phyloP scores from a whole-genome alignment of 2,797 vertebrate genomes.

The Phrynocephalus vlangalii region DNA sequence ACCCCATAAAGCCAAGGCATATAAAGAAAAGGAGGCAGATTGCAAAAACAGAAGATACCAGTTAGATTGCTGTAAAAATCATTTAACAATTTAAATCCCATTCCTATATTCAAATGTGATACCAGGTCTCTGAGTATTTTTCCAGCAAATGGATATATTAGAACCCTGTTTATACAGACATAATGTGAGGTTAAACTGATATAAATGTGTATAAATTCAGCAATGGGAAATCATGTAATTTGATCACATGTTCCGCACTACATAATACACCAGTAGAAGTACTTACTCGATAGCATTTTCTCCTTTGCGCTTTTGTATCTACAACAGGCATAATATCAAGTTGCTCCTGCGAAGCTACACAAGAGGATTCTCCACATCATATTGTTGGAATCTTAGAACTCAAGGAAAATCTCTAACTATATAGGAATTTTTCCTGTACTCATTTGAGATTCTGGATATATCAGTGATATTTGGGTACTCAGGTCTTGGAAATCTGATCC shows the following conservation, averaged over 20 bases:
- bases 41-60: neutral
- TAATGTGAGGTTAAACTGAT: no score
- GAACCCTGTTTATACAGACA: no score
- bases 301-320: no score
- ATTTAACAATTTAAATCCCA: slow-evolving; percentile 7
- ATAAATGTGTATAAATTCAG: no score
- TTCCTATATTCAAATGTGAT: neutral
- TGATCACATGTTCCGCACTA: no score
- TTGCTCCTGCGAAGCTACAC: no score
- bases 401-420: neutral
- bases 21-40: neutral
- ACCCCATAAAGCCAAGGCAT: neutral
- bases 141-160: neutral
- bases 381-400: neutral
- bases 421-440: neutral
- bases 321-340: no score
- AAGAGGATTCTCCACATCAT: neutral
- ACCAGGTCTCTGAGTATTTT: neutral
- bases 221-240: no score
- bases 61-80: slow-evolving; percentile 5
- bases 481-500: neutral
- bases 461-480: neutral
- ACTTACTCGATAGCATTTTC: no score
- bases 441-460: neutral
- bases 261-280: no score